Evolutionary conservation across 1,140 invertebrate species (phyloP).

Genomic region (Hypothenemus hampei): DNA sequence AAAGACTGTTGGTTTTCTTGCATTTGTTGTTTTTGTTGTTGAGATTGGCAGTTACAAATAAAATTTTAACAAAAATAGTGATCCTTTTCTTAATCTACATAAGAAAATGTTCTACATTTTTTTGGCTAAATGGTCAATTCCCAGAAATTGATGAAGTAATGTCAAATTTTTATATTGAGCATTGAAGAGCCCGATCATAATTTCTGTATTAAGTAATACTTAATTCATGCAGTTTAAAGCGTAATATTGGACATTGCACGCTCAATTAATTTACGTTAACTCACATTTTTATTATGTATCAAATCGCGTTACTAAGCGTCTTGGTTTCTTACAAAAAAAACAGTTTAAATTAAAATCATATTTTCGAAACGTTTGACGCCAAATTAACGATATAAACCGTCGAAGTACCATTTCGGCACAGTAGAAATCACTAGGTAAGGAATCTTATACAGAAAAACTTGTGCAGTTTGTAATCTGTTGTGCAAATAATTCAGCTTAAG

Average conservation of each 20-base stretch:
- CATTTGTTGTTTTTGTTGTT: constrained; percentile 7
- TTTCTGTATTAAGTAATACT: too few relatives aligned
- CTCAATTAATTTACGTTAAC: too few relatives aligned
- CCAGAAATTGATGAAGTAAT: not conserved
- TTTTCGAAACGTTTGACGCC: constrained; percentile 13
- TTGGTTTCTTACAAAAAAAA: not conserved
- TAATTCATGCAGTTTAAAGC: not conserved
- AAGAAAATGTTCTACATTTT: not conserved
- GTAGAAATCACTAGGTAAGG: not conserved
- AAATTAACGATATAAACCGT: constrained; percentile 3
- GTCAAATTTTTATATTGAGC: not conserved
- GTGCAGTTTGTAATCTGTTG: constrained; percentile 11
- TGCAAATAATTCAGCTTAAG: constrained; percentile 15
- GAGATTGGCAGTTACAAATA: constrained; percentile 5
- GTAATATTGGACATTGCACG: not conserved
- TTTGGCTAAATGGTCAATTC: not conserved
- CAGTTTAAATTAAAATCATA: not conserved
- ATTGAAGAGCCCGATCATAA: too few relatives aligned
- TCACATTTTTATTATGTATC: not conserved
- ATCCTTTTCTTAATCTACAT: not conserved
- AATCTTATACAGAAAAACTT: constrained; percentile 8
- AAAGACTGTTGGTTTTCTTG: constrained; percentile 16
- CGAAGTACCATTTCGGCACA: not conserved
- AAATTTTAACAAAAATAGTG: not conserved
- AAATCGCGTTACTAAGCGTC: not conserved